A percentile compares a stretch with the other conserved stretches of the same genome.
phyloP scores from a whole-genome alignment of 2,888 invertebrate species.

The Tinea pellionella region DNA sequence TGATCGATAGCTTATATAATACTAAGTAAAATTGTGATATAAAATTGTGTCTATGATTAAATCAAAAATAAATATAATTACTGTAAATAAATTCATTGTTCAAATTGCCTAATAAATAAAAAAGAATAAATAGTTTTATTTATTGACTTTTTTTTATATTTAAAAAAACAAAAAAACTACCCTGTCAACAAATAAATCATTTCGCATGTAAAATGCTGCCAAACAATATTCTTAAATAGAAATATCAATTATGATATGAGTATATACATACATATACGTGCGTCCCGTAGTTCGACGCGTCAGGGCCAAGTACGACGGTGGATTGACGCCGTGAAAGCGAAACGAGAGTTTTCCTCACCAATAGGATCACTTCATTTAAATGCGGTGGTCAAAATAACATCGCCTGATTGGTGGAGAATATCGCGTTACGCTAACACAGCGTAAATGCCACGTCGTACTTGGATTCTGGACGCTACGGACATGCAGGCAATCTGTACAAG shows the following conservation, averaged over 20 bases:
- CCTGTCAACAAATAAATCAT: not conserved
- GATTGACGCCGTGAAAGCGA: too few species aligned
- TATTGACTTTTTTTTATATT: not conserved
- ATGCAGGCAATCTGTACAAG: too few species aligned
- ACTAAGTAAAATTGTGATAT: not conserved
- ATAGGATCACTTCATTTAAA: too few species aligned
- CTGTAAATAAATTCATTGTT: constrained; percentile 11
- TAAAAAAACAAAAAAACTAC: not conserved
- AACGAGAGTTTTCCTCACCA: too few species aligned
- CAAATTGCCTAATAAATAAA: not conserved
- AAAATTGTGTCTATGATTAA: not conserved
- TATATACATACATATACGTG: not conserved
- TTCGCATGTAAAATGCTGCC: not conserved
- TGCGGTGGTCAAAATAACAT: too few species aligned
- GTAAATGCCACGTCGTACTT: too few species aligned
- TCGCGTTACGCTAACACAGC: too few species aligned
- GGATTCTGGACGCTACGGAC: too few species aligned
- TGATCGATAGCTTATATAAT: not conserved
- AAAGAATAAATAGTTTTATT: not conserved
- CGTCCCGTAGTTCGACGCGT: too few species aligned
- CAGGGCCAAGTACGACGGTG: too few species aligned
- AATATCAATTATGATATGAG: not conserved
- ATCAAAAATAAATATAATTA: not conserved
- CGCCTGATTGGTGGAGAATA: too few species aligned
- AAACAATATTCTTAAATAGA: not conserved